Evolutionary conservation across 2,888 invertebrate species (phyloP).

Genomic region (Hirtodrosophila cameraria): DNA sequence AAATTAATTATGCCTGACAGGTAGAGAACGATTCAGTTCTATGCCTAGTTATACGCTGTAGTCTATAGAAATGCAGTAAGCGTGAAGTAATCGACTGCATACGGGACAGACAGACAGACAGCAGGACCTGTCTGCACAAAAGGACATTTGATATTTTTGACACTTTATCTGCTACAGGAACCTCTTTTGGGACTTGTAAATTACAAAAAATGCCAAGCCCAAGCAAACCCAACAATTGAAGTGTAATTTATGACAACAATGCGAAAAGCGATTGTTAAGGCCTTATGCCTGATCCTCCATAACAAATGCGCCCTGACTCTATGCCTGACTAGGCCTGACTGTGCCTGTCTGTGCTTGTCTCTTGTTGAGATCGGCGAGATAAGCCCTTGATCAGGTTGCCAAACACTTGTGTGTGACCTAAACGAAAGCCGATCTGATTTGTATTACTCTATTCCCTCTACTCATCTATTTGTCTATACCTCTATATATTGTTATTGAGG

Average conservation of each 20-base stretch:
- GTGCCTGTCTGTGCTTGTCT: constrained; percentile 13
- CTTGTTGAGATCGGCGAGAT: constrained; percentile 77
- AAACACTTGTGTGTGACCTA: constrained; percentile 62
- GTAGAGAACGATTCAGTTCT: constrained; percentile 39
- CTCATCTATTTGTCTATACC: not conserved
- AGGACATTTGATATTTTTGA: constrained; percentile 80
- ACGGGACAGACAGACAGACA: constrained; percentile 13
- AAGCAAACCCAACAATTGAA: constrained; percentile 63
- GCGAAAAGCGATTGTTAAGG: constrained; percentile 31
- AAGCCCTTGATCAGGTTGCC: constrained; percentile 76
- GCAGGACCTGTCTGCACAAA: constrained; percentile 52
- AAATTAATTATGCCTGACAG: constrained; percentile 77
- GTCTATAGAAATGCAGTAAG: constrained; percentile 63
- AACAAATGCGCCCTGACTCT: constrained; percentile 65
- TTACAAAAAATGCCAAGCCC: constrained; percentile 45
- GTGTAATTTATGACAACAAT: constrained; percentile 79
- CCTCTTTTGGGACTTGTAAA: constrained; percentile 58
- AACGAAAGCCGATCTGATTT: constrained; percentile 56
- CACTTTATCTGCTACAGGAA: constrained; percentile 50
- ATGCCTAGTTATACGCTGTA: constrained; percentile 21
- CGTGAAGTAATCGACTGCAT: constrained; percentile 43
- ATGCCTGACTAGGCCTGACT: constrained; percentile 4
- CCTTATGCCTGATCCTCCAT: constrained; percentile 52
- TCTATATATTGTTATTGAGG: not conserved
- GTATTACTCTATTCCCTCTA: constrained; percentile 12